Base-by-base conservation (phyloP, 2,888 invertebrate species). In the Cyclophora albipunctata region DNA sequence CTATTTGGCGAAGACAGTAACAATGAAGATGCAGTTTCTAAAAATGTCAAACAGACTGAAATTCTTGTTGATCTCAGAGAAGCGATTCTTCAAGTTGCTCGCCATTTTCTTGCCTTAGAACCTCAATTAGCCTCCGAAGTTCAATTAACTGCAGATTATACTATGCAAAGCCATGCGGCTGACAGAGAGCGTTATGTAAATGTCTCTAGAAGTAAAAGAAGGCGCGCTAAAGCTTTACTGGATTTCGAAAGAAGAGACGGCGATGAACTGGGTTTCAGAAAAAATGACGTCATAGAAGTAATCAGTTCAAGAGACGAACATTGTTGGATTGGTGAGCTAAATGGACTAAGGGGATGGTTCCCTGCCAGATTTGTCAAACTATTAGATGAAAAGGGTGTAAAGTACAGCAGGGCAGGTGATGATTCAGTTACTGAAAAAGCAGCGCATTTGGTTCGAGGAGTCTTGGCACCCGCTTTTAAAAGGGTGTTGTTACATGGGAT, bases 211-310 rank as follows among this genome's bases (percentile, higher is more conserved):
- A 95, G 94, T 64, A 92, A 97, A 55, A 94, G 94, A 64, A 90
- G 98, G 58, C 90, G 99, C 60, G 99, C 99, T 3, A 98, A 99
- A 83, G 99, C 99, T 2, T 86, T 99, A 56, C 90, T 98, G 66
- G 98, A 99, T 88, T 99, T 99, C 89, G 98, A 99, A 82, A 91
- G 98, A 58, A 95, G 98, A 73, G 98, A 98, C 84, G 98, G 98
- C 62, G 99, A 99, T 88, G 99, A 99, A 81, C 84, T 99, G 49
- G 99, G 99, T 5, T 99, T 99, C 81, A 92, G 98, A 48, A 98
- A 98, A 82, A 99, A 99, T 89, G 99, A 99, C 81, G 96, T 99
- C 42, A 98, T 99, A 50, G 99, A 98, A 48, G 96, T 99, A 45
- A 93, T 98, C 34, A 98, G 97, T 71, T 97, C 97, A 75, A 96